phyloP scores from a whole-genome alignment of 1,140 invertebrate species.

The Pantala flavescens region DNA sequence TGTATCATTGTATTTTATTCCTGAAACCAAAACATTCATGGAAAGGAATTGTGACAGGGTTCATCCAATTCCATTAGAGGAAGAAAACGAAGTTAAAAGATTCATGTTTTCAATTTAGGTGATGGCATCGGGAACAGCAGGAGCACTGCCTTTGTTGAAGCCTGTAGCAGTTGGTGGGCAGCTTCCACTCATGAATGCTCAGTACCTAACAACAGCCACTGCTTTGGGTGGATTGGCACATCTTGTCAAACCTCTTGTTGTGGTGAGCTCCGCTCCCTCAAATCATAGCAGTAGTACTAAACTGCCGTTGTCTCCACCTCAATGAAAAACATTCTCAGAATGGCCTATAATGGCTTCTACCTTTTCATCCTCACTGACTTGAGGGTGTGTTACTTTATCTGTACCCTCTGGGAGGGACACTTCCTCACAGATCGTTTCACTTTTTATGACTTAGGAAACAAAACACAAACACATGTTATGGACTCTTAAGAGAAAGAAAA shows the following conservation, averaged over 20 bases:
- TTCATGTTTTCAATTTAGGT: not conserved
- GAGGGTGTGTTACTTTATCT: not conserved
- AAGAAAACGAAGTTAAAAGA: no score
- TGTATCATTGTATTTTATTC: no score
- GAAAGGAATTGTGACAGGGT: no score
- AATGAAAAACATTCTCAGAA: not conserved
- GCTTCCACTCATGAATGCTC: not conserved
- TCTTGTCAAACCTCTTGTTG: not conserved
- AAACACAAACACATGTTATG: no score
- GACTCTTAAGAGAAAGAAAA: no score
- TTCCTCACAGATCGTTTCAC: no score
- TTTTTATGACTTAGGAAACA: no score
- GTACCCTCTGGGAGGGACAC: not conserved
- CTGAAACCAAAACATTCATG: no score
- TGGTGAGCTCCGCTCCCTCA: not conserved
- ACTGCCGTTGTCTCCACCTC: not conserved
- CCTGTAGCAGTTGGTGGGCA: not conserved
- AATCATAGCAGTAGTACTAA: not conserved
- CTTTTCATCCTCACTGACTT: not conserved
- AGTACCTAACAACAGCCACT: not conserved
- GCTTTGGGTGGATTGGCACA: not conserved
- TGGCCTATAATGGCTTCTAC: not conserved
- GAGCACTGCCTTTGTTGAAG: not conserved
- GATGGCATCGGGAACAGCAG: not conserved
- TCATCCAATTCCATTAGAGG: no score